Base-by-base conservation (phyloP, 2,888 invertebrate genomes). In the Apeira syringaria region DNA sequence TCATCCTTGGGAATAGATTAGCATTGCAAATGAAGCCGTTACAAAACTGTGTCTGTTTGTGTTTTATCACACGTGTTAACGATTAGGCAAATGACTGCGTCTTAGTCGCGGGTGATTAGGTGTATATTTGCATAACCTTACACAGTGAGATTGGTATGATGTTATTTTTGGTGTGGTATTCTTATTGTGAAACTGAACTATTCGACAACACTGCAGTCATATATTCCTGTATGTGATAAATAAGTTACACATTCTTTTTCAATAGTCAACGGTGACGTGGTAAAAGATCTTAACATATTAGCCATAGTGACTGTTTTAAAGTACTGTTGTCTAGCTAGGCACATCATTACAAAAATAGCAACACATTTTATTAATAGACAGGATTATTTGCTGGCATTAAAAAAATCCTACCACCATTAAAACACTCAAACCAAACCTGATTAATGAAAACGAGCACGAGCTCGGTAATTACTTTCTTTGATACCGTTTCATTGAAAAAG, bases 11-110 rank as follows among this genome's bases (percentile, higher is more conserved):
- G 41, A 37, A 42, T 41, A 38, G 18, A 60, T 63, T 53, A 50
- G 54, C 57, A 56, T 59, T 59, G 57, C 56, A 50, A 61, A 64
- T 62, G 33, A 45, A 31, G 36, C 32, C 34, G 34, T 51, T 48
- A 40, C 47, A 44, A 47, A 34, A 33, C 44, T 9, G 44, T 47
- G 47, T 43, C 35, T 41, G 42, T 24, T 42, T 25, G 35, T 20
- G 43, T 26, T 27, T 50, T 51, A 31, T 40, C 39, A 27, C 39
- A 34, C 48, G 34, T 52, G 43, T 27, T 25, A 39, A 37, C 47
- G 35, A 46, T 53, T 35, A 48, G 46, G 49, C 39, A 47, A 46
- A 47, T 48, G 24, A 27, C 29, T 32, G 25, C 26, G 32, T 27
- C 40, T 47, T 24, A 50, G 34, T 40, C 20, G 18, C 6, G 13